phyloP scores from a whole-genome alignment of 2,113 vertebrate species.

The Propithecus coquereli region DNA sequence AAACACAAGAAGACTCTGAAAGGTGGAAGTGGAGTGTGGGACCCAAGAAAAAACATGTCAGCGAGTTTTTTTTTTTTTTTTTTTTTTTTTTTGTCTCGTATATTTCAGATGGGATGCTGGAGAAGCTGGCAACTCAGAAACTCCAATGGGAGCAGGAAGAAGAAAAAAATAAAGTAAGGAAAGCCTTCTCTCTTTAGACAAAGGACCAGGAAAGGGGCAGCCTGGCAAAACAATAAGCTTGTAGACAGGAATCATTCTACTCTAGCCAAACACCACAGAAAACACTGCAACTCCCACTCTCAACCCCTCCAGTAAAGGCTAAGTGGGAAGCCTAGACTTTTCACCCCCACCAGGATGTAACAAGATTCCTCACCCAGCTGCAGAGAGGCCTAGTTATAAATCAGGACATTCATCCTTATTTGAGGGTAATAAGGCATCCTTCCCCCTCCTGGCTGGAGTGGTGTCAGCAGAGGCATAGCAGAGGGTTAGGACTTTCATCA shows the following conservation, averaged over 20 bases:
- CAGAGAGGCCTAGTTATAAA: background rate
- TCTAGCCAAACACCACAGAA: background rate
- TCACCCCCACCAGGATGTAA: background rate
- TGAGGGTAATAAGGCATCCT: background rate
- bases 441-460: background rate
- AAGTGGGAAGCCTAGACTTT: background rate
- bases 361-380: background rate
- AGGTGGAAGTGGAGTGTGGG: background rate
- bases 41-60: background rate
- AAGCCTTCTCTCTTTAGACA: background rate
- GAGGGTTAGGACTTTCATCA: background rate
- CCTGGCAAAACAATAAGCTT: background rate
- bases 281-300: background rate
- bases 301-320: background rate
- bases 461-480: background rate
- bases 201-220: background rate
- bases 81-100: background rate
- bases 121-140: background rate
- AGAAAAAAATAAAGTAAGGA: background rate
- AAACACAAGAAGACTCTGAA: background rate
- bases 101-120: background rate
- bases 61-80: background rate
- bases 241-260: background rate
- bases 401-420: background rate
- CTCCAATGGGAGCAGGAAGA: background rate